Base-by-base conservation (phyloP, 2,888 invertebrate species). In the Megamerina dolium region DNA sequence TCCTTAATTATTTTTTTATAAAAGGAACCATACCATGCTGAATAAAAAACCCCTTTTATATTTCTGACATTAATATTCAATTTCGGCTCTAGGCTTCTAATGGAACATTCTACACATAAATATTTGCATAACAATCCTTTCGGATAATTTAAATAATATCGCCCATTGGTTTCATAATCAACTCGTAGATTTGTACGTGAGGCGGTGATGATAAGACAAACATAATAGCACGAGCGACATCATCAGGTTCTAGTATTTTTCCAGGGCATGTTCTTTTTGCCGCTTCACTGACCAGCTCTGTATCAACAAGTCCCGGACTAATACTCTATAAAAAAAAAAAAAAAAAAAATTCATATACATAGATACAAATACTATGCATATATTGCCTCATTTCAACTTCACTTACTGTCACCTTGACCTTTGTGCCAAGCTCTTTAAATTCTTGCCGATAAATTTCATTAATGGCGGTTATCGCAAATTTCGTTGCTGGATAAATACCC, bases 201-300 rank as follows among this genome's bases (percentile, higher is more conserved):
- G 78, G 72, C 2, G 82, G 81, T 2, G 80, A 77, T 5, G 77
- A 73, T 8, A 85, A 61, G 1, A 77, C 76, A 57, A 79, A 82
- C 17, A 78, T 50, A 1, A 82, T 76, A 2, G 81, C 77, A 45
- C 79, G 75, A 1, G 82, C 79, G 6, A 85, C 73, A 58, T 84
- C 83, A 37, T 72, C 65, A 0, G 81, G 63, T 38, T 75, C 67
- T 3, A 81, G 71, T 37, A 67, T 61, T 37, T 74, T 72, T 44
- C 72, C 59, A 16, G 63, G 57, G 13, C 65, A 63, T 40, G 71
- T 64, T 19, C 63, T 54, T 33, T 60, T 63, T 19, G 52, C 63
- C 43, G 66, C 68, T 23, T 68, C 68, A 56, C 72, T 65, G 39
- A 77, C 57, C 30, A 76, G 65, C 40, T 75, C 75, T 0, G 80